phyloP scores from a whole-genome alignment of 2,113 vertebrate species.

The Lepisosteus oculatus region DNA sequence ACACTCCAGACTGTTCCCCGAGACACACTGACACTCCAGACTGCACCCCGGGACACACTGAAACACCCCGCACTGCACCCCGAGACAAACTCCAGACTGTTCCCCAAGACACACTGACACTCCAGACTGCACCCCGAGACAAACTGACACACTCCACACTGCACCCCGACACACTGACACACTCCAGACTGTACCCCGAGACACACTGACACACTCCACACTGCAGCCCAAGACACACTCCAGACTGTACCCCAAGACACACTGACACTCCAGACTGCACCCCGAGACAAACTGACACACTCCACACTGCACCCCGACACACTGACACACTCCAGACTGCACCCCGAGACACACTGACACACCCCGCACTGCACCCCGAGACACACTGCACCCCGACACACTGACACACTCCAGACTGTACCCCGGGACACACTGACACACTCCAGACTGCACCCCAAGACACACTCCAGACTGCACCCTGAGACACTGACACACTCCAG shows the following conservation, averaged over 20 bases:
- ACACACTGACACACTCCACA: constrained; percentile 41
- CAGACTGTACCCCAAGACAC: constrained; percentile 36
- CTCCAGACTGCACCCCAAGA: background rate
- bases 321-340: constrained; percentile 27
- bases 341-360: background rate
- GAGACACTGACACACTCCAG: background rate
- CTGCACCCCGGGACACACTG: background rate
- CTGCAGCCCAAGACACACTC: background rate
- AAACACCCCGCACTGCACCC: background rate
- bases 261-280: background rate
- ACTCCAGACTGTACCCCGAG: constrained; percentile 1
- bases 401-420: background rate
- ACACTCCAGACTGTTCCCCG: constrained; percentile 45
- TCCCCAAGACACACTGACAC: constrained; percentile 35
- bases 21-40: constrained; percentile 50
- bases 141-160: background rate
- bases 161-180: background rate
- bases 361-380: background rate
- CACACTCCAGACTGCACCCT: constrained; percentile 27
- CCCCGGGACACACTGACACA: background rate
- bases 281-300: background rate
- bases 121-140: background rate
- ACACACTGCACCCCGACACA: constrained; percentile 37
- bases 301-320: constrained; percentile 12
- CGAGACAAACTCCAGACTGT: constrained; percentile 21